Conservation (phyloP, 1,140 invertebrate genomes). For the Drosophila repletoides region DNA sequence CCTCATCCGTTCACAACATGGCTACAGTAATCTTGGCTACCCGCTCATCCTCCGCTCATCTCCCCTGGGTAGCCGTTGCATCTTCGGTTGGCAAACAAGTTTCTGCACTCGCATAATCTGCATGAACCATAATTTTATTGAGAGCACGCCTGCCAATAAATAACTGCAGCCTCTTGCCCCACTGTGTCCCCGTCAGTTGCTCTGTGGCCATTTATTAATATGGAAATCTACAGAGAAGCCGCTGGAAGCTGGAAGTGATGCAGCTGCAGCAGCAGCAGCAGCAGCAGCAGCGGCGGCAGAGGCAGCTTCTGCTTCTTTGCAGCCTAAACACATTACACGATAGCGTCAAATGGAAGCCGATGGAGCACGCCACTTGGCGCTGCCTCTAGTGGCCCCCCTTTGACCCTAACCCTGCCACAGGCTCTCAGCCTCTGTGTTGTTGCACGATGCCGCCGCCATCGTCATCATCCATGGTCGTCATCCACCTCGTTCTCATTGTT, state of each 20-base stretch:
- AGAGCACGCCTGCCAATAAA: slow-evolving; percentile 80
- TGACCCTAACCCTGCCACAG: not conserved
- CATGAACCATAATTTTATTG: slow-evolving; percentile 81
- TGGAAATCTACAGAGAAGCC: slow-evolving; percentile 79
- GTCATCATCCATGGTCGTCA: slow-evolving; percentile 43
- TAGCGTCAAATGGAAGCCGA: slow-evolving; percentile 75
- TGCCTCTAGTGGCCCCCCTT: slow-evolving; percentile 12
- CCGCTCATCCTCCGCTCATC: not conserved
- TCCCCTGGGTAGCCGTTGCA: not conserved
- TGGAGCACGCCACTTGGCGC: slow-evolving; percentile 34
- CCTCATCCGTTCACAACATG: slow-evolving; percentile 44
- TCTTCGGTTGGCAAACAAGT: slow-evolving; percentile 59
- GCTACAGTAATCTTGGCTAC: slow-evolving; percentile 59
- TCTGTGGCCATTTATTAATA: slow-evolving; percentile 77
- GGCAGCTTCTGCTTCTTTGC: slow-evolving; percentile 39
- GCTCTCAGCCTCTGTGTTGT: slow-evolving; percentile 5
- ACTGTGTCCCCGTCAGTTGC: slow-evolving; percentile 2
- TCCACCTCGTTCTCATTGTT: slow-evolving; percentile 61
- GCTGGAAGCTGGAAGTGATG: slow-evolving; percentile 16
- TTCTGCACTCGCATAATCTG: slow-evolving; percentile 80
- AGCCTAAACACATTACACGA: slow-evolving; percentile 77
- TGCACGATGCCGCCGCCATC: slow-evolving; percentile 26
- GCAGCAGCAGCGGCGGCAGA: too few species aligned
- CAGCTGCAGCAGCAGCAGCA: too few species aligned
- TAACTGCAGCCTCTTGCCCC: slow-evolving; percentile 37